A percentile compares a stretch with the other conserved stretches of the same genome.
phyloP scores from a whole-genome alignment of 2,113 vertebrate genomes.

The Nansenia antarctica region DNA sequence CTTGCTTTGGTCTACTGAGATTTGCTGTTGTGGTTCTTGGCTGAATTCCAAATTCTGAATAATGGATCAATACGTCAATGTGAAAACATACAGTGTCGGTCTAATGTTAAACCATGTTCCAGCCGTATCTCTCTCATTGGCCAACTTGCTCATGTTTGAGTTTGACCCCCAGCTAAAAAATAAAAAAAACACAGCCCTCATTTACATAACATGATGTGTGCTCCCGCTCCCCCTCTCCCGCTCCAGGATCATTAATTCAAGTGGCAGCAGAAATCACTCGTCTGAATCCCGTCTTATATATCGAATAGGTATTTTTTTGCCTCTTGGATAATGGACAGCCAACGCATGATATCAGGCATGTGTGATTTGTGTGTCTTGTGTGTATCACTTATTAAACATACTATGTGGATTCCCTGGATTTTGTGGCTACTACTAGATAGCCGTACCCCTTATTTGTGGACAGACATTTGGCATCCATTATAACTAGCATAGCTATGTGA shows the following conservation, averaged over 20 bases:
- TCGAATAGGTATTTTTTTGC: conserved; percentile 15
- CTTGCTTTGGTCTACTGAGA: conserved; percentile 58
- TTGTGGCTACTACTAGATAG: too few relatives aligned
- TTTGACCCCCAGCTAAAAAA: conserved; percentile 23
- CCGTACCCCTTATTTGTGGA: background rate
- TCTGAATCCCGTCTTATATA: conserved; percentile 30
- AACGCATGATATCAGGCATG: conserved; percentile 29
- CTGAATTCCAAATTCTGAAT: conserved; percentile 56
- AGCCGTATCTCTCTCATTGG: conserved; percentile 26
- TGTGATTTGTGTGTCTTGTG: background rate
- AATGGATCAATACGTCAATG: conserved; percentile 69
- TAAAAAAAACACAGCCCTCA: conserved; percentile 33
- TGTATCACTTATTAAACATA: background rate
- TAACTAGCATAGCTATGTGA: background rate
- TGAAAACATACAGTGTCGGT: conserved; percentile 50
- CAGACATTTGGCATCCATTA: background rate
- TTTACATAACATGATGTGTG: conserved; percentile 50
- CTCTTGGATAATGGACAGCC: conserved; percentile 39
- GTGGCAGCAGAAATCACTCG: conserved; percentile 28
- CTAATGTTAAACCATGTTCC: conserved; percentile 53
- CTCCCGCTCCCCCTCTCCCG: conserved; percentile 31
- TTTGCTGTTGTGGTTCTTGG: conserved; percentile 44
- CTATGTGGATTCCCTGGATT: background rate
- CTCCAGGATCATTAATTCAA: conserved; percentile 52
- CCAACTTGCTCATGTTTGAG: conserved; percentile 24